Evolutionary conservation across 2,113 vertebrate genomes (phyloP).

Genomic region (Drymodes brunneopygia): DNA sequence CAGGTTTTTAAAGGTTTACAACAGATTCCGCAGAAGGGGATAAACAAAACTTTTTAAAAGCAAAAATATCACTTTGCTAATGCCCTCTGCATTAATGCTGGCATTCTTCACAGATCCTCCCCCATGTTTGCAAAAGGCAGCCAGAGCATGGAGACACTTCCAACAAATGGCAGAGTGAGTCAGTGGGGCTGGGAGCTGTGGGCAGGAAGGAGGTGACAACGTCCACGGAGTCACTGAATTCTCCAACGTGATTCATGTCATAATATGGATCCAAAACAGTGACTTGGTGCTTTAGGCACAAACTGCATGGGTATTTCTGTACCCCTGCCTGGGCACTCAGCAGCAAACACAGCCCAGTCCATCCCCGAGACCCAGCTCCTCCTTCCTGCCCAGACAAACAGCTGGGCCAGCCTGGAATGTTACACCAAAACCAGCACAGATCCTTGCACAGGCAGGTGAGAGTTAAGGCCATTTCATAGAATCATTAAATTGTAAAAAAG

Average conservation of each 20-base stretch:
- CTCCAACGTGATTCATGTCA: constrained; percentile 5
- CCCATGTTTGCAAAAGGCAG: constrained; percentile 6
- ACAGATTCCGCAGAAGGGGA: not conserved
- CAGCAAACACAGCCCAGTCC: not conserved
- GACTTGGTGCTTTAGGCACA: not conserved
- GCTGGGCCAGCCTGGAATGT: fast-evolving
- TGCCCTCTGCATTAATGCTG: constrained; percentile 31
- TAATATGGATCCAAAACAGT: not conserved
- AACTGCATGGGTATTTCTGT: not conserved
- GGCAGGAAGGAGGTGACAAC: constrained; percentile 12
- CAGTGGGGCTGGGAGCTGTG: constrained; percentile 23
- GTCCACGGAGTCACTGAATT: not conserved
- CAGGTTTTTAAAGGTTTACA: not conserved
- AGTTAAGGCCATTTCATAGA: not conserved
- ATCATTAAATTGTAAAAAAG: not conserved
- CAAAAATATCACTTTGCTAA: constrained; percentile 5
- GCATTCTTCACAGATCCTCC: constrained; percentile 34
- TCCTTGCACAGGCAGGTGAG: not conserved
- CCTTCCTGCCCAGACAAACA: not conserved
- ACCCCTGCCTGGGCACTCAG: not conserved
- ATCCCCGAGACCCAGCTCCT: not conserved
- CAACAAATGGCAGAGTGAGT: constrained; percentile 49
- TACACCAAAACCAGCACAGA: not conserved
- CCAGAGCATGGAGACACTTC: not conserved
- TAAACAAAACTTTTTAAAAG: not conserved